Evolutionary conservation across 2,888 invertebrate species (phyloP), one percentile per base, ranked within the genome.

Genomic region (Zele albiditarsus): DNA sequence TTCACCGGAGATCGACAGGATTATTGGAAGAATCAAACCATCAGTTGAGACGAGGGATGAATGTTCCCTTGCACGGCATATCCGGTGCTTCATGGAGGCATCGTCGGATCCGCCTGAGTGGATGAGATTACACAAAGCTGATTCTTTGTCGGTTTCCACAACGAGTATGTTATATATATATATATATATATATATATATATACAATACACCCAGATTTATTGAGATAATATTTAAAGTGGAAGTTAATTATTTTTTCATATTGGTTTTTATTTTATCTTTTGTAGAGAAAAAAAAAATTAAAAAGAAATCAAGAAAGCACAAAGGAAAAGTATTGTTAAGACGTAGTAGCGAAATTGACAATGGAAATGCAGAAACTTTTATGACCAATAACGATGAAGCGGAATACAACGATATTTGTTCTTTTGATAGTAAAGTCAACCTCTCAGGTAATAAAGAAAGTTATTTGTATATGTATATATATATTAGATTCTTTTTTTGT

Each of bases 401-500:
- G 16, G 77, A 82, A 20, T 84, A 82, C 74, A 74, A 77, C 0
- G 75, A 78, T 5, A 77, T 85, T 71, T 86, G 86, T 60, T 86
- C 86, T 0, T 78, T 81, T 71, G 82, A 87, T 63, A 87, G 83
- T 67, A 66, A 78, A 67, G 68, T 86, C 3, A 80, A 80, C 72
- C 74, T 86, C 0, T 75, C 78, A 75, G 84, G 87, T 85, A 79
- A 81, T 65, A 42, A n/a, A 62, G 53, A 10, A 63, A 31, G 23
- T 31, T 16, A 33, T 20, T 58, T 20, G 8, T 23, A 6, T 53
- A 10, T 20, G 53, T 53, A 8, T 23, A 12, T 53, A 53, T 20
- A 53, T 2, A 10, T 46, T n/a, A 16, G 3, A 33, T 63, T 46
- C 16, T 68, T 42, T 57, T 6, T 38, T n/a, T 14, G 8, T 6